Conservation (phyloP, 2,797 vertebrate genomes). For the Sebastes steindachneri region DNA sequence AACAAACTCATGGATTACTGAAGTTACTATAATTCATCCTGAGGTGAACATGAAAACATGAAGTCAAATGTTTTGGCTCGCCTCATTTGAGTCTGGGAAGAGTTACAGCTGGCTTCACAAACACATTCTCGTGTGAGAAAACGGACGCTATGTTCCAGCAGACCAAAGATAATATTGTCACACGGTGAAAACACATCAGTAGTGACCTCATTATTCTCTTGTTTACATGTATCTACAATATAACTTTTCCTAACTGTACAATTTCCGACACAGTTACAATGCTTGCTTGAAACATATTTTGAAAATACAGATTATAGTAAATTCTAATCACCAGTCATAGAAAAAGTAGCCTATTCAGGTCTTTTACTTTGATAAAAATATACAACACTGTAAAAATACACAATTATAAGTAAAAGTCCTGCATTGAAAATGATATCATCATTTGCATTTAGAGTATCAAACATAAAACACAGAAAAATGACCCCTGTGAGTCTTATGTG, state of each 20-base stretch:
- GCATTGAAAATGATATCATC: background rate
- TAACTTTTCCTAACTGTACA: background rate
- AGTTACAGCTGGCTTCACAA: constrained; percentile 10
- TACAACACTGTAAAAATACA: background rate
- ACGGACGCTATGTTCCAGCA: background rate
- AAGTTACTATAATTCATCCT: background rate
- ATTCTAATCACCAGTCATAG: background rate
- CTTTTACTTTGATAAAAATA: background rate
- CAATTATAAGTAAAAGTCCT: background rate
- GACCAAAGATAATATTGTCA: background rate
- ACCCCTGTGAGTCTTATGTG: background rate
- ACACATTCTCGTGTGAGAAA: background rate
- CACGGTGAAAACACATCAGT: background rate
- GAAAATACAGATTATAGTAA: background rate
- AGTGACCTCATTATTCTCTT: background rate
- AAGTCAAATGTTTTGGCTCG: background rate
- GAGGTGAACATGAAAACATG: background rate
- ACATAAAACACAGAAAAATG: background rate
- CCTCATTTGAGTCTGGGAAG: background rate
- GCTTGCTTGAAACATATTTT: background rate
- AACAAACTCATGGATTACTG: background rate
- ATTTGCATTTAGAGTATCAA: background rate
- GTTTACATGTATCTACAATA: background rate
- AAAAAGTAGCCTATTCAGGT: background rate
- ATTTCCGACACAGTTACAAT: background rate